A percentile compares a stretch with the other conserved stretches of the same genome.
Evolutionary conservation across 2,797 vertebrate species (phyloP).

Genomic region (Oryzias dopingdopingensis): DNA sequence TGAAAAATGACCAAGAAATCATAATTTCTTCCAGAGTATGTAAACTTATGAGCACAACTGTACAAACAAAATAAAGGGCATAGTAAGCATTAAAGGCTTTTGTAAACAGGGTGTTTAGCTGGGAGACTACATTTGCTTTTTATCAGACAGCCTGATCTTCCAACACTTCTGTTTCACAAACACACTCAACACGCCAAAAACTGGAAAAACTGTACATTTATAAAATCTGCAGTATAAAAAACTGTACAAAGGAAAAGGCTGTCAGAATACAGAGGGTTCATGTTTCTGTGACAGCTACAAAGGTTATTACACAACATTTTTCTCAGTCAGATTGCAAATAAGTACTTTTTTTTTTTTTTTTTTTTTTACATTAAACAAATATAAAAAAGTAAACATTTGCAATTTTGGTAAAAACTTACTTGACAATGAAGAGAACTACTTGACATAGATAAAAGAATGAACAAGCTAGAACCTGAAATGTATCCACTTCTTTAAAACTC

Average conservation of each 20-base stretch:
- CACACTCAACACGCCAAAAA: background rate
- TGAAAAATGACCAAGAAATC: too few species aligned
- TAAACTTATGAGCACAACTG: too few species aligned
- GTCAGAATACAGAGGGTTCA: conserved; percentile 10
- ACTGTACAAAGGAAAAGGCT: conserved; percentile 42
- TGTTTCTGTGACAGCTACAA: conserved; percentile 23
- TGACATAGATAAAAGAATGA: too few species aligned
- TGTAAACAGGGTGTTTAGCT: too few species aligned
- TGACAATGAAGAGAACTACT: conserved; percentile 19
- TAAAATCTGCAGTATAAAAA: conserved; percentile 55
- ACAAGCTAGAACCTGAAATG: too few species aligned
- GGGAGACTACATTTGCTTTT: too few species aligned
- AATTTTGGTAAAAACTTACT: conserved; percentile 32
- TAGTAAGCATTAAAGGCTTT: background rate
- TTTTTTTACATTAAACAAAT: conserved; percentile 48
- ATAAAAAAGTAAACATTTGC: conserved; percentile 24
- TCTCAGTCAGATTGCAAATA: conserved; percentile 23
- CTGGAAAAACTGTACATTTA: conserved; percentile 67
- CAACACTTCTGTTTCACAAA: background rate
- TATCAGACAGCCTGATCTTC: too few species aligned
- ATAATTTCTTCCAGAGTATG: too few species aligned
- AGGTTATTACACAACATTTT: conserved; percentile 7
- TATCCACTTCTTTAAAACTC: too few species aligned
- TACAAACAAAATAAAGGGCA: background rate
- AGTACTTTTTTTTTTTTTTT: conserved; percentile 57